Evolutionary conservation across 2,797 vertebrate species (phyloP).

Genomic region (Percopsis omiscomaycus): DNA sequence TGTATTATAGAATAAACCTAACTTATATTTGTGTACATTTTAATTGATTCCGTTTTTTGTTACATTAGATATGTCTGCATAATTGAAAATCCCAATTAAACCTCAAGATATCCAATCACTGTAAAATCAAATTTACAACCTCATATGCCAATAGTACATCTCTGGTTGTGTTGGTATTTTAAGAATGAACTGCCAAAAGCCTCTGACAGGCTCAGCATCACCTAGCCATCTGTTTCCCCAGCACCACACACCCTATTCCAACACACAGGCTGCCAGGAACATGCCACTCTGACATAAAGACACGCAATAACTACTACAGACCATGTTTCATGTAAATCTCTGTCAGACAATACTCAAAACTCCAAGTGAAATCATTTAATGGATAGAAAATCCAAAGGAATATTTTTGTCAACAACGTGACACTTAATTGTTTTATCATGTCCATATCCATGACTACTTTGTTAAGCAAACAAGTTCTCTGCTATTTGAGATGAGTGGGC

Average conservation of each 20-base stretch:
- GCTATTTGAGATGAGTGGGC: constrained; percentile 28
- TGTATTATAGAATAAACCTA: too few species aligned
- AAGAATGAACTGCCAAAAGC: constrained; percentile 55
- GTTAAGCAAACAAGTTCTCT: constrained; percentile 20
- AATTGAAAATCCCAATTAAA: too few species aligned
- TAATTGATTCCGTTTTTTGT: too few species aligned
- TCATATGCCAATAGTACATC: constrained; percentile 22
- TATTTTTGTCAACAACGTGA: too few species aligned
- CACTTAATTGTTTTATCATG: background rate
- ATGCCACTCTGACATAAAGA: constrained; percentile 60
- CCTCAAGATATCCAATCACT: too few species aligned
- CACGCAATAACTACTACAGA: constrained; percentile 34
- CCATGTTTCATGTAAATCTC: constrained; percentile 13
- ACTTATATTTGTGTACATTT: too few species aligned
- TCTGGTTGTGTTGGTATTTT: constrained; percentile 42
- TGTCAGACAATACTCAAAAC: background rate
- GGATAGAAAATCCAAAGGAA: too few species aligned
- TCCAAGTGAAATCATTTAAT: constrained; percentile 3
- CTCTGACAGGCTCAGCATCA: constrained; percentile 57
- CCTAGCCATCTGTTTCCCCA: constrained; percentile 79
- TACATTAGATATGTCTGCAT: too few species aligned
- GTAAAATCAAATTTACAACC: background rate
- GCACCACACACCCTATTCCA: constrained; percentile 62
- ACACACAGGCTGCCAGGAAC: constrained; percentile 58
- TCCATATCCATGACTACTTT: constrained; percentile 1